Evolutionary conservation across 1,140 invertebrate genomes (phyloP).

Genomic region (Bemisia tabaci): DNA sequence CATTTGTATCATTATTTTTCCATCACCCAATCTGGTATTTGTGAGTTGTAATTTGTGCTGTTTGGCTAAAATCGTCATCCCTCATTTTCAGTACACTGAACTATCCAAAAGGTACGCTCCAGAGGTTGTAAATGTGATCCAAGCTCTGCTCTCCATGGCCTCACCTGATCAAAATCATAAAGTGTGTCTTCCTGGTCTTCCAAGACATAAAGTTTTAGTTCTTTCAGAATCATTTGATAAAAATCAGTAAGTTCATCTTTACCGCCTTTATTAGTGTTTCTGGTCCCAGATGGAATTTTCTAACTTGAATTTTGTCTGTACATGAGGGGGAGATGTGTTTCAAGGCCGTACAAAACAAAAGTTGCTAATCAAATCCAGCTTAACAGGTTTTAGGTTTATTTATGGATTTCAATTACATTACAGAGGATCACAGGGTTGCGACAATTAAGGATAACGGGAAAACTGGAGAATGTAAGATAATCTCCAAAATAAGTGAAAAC

Average conservation of each 20-base stretch:
- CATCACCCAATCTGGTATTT: conserved; percentile 12
- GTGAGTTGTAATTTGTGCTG: conserved; percentile 8
- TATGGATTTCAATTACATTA: no score
- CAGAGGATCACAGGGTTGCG: no score
- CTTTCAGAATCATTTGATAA: background rate
- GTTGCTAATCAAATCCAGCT: no score
- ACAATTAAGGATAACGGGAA: no score
- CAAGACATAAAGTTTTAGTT: conserved; percentile 3
- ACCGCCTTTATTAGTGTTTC: conserved; percentile 28
- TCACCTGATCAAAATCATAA: background rate
- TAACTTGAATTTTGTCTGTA: no score
- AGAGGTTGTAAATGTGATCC: conserved; percentile 59
- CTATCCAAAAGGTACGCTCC: conserved; percentile 72
- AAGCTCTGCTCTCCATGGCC: conserved; percentile 39
- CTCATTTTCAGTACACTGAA: conserved; percentile 47
- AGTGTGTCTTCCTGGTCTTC: background rate
- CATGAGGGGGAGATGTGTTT: no score
- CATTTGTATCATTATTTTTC: conserved; percentile 16
- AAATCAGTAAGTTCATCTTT: background rate
- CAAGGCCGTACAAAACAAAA: no score
- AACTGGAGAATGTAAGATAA: no score
- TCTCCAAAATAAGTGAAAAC: no score
- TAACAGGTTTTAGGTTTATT: no score
- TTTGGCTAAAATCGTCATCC: conserved; percentile 1
- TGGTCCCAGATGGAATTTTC: no score